phyloP scores from a whole-genome alignment of 2,797 vertebrate genomes.

The Melanotaenia pygmaea region DNA sequence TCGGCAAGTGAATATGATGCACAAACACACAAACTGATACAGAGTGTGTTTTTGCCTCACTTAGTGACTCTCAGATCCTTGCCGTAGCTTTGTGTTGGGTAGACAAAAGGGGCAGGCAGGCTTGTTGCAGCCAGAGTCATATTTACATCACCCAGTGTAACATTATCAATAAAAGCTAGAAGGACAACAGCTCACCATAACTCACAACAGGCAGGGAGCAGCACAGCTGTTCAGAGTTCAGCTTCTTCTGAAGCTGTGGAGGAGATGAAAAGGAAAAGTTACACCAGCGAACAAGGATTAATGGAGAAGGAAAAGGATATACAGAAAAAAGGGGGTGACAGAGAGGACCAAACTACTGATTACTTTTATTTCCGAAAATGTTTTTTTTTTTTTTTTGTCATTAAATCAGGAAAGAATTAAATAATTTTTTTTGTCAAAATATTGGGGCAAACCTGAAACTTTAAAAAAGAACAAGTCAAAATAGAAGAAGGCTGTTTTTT shows the following conservation, averaged over 20 bases:
- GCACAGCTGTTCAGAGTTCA: constrained; percentile 76
- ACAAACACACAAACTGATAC: constrained; percentile 28
- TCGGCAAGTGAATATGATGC: constrained; percentile 59
- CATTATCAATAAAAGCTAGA: constrained; percentile 83
- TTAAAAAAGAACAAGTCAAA: background rate
- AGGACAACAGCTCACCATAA: constrained; percentile 71
- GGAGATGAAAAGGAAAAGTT: constrained; percentile 41
- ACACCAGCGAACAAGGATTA: constrained; percentile 23
- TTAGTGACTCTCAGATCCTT: constrained; percentile 20
- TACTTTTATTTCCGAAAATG: background rate
- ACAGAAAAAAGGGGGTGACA: background rate
- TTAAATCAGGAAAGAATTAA: background rate
- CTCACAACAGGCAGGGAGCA: constrained; percentile 70
- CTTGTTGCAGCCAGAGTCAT: constrained; percentile 60
- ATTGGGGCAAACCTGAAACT: background rate
- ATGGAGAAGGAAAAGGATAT: background rate
- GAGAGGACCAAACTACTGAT: background rate
- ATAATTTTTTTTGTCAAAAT: background rate
- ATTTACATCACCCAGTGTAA: constrained; percentile 79
- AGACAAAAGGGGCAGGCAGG: constrained; percentile 50
- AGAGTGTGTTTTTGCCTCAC: constrained; percentile 39
- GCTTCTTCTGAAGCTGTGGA: constrained; percentile 56
- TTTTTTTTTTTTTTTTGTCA: too few relatives aligned
- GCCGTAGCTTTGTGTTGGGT: constrained; percentile 30
- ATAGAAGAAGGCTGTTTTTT: background rate